Base-by-base conservation (phyloP, 2,797 vertebrate genomes). In the Etheostoma nigrum region DNA sequence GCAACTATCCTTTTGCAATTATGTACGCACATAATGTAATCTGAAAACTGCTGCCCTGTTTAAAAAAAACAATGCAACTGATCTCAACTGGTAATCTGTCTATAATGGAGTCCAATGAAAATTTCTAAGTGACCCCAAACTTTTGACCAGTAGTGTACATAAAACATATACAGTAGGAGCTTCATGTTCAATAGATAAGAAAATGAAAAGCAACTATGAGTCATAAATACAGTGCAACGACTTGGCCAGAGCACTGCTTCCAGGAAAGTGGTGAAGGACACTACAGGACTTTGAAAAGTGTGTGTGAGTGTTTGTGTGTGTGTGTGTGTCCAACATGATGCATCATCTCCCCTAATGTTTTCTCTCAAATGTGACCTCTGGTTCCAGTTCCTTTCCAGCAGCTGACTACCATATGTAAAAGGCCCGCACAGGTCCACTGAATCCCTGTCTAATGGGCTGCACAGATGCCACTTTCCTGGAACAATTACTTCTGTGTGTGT, bases 391-490 rank as follows among this genome's bases (percentile, higher is more conserved):
- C 84, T 63, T 78, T 88, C 83, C 84, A 77, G 82, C 88, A 89
- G 89, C 90, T 92, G 91, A 93, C 83, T 87, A 76, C 84, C 91
- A 91, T 85, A 90, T 93, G 92, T 89, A 90, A 84, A 89, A 83
- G 65, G 81, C 66, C 81, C 53, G 70, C 83, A 84, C 83, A 86
- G 83, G 91, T 86, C 86, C 88, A 62, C 66, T 83, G 84, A 85
- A 85, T 86, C 84, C 51, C 82, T 55, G 70, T 82, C 82, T 93
- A 93, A 94, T 91, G 89, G 86, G 73, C 89, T 89, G 88, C 88
- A 88, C 91, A 94, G 92, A 94, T 91, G 91, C 90, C 88, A 90
- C 89, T 90, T 92, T 93, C 91, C 89, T 91, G 91, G 91, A 93
- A 92, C 79, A 83, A 70, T 74, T 86, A 86, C 78, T 84, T 61